Base-by-base conservation (phyloP, 92 coral and sea anemone genomes). In the Paramuricea clavata region DNA sequence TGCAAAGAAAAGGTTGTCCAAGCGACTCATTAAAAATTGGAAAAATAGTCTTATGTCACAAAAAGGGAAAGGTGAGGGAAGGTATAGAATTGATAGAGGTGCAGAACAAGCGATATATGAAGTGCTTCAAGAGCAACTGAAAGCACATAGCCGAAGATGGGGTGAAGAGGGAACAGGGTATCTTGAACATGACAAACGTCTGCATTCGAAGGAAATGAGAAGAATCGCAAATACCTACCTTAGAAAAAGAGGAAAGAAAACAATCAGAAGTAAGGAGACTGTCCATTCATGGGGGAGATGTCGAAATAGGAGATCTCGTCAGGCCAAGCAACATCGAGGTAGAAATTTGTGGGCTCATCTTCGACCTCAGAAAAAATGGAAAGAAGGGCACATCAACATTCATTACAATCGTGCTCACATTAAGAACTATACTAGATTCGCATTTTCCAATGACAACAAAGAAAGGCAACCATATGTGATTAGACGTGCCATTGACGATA, bases 91-190 rank as follows among this genome's bases (percentile, higher is more conserved):
- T 12, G 52, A 47, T 12, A 4, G 52, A 1, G 52, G 52, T 2
- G 52, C 52, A 15, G 52, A 87, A 56, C 19, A 26, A 1, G 90
- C 90, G 15, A 70, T 87, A 16, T 50, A 54, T 19, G 81, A 42
- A 47, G 86, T 87, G 15, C 47, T 87, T 13, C 59, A 57, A 21
- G 90, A 87, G 43, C 90, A 81, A 49, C 25, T 50, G 31, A 50
- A 87, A 81, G 90, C 90, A 26, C 87, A 87, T 47, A 74, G 86
- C 12, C 49, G 86, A 56, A 69, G 90, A 43, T 78, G 90, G 90
- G 90, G 90, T 19, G 90, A 87, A 26, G 90, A 87, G 50, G 90
- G 90, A 36, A 87, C 90, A 17, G 80, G 86, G 5, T 87, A 87
- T 69, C 19, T 79, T 15, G 90, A 87, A 47, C 17, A 39, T 42